Percentiles rank a stretch among this genome's conserved stretches.
Evolutionary conservation across 2,888 invertebrate genomes (phyloP).

Genomic region (Ochlodes sylvanus): DNA sequence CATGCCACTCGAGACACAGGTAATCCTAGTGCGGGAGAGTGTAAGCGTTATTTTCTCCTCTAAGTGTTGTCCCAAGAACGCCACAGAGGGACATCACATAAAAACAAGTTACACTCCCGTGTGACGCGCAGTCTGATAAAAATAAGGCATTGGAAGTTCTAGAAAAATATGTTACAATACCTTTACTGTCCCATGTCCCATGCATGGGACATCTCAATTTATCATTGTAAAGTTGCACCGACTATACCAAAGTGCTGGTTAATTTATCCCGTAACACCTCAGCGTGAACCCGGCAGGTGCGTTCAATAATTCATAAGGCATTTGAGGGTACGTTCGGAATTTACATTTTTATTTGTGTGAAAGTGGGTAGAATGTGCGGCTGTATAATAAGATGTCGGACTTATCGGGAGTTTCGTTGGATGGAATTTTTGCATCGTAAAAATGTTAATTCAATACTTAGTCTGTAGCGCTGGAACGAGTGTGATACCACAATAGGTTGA

Average conservation of each 20-base stretch:
- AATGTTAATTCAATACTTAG: constrained; percentile 10
- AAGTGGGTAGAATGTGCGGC: constrained; percentile 19
- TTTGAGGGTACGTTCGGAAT: constrained; percentile 26
- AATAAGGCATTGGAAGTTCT: no score
- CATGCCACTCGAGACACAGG: no score
- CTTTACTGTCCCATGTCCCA: no score
- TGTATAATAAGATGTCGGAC: constrained; percentile 16
- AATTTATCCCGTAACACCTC: not conserved
- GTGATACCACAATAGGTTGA: not conserved
- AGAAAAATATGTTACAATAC: no score
- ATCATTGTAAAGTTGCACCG: not conserved
- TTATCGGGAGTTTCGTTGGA: constrained; percentile 7
- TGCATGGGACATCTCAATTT: not conserved
- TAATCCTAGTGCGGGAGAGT: no score
- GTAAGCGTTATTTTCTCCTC: no score
- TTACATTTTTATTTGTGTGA: constrained; percentile 39
- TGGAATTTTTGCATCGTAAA: constrained; percentile 17
- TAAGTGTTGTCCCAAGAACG: no score
- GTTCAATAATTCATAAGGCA: constrained; percentile 39
- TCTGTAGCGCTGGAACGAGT: not conserved
- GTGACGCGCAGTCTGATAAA: no score
- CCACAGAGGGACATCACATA: no score
- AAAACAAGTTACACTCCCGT: no score
- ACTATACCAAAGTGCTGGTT: not conserved
- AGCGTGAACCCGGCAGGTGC: constrained; percentile 7